These are phyloP conservation scores for Phodopus roborovskii DNA, from an alignment of 2,113 vertebrate species.

Conservation along the genomic window DNA sequence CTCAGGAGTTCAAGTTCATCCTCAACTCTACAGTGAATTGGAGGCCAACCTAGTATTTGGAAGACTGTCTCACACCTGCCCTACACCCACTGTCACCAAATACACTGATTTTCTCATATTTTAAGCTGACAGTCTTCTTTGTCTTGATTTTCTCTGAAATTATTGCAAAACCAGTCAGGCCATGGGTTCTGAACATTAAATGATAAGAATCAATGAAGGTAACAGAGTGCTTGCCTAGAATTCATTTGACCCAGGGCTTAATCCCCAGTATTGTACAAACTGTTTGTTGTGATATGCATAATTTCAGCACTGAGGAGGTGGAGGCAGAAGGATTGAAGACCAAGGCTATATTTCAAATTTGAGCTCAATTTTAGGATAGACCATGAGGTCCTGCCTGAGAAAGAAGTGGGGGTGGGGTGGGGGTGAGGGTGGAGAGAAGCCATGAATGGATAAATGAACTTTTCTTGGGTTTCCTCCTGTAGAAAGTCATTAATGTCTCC, in stretches of 20 bases:
- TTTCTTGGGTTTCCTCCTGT: neutral
- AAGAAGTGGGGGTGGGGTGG: neutral
- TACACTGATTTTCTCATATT: neutral
- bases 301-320: neutral
- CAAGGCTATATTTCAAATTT: neutral
- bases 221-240: neutral
- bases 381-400: neutral
- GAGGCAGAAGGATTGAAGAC: neutral
- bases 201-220: neutral
- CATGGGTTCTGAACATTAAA: neutral
- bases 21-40: neutral
- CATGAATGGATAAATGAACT: neutral
- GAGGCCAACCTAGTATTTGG: neutral
- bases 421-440: neutral
- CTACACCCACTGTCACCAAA: neutral
- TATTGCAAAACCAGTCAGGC: neutral
- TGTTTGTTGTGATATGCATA: neutral
- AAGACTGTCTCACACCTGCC: neutral
- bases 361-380: neutral
- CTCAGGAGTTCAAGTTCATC: neutral
- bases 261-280: neutral
- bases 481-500: neutral
- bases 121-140: neutral
- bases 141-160: neutral
- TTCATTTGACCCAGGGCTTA: neutral